Base-by-base conservation (phyloP, 23 tunicate genomes). In the Pegea sp. region DNA sequence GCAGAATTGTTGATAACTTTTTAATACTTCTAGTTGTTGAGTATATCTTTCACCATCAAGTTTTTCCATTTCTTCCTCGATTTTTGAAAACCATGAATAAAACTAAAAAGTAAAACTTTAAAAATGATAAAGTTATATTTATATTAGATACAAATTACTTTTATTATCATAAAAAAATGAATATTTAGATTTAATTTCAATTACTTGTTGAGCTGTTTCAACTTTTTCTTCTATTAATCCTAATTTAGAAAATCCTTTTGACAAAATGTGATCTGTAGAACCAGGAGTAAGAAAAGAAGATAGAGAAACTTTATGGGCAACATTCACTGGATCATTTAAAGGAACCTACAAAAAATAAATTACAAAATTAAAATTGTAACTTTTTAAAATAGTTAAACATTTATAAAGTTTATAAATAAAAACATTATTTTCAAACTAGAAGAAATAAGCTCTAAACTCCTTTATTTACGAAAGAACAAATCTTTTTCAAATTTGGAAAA, bases 191-290 rank as follows among this genome's bases (percentile, higher is more conserved):
- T 16, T 8, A 11, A 38, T 38, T 38, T 38, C 16, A 38, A 6
- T 58, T 20, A 73, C 81, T 31, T 84, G 84, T 52, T 84, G 84
- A 0, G 79, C 95, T 57, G 69, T 78, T 55, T 74, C 87, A 18
- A 84, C 56, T 57, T 68, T 84, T 58, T 74, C 76, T 32, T 80
- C 52, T 26, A 59, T 67, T 72, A 84, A 63, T 58, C 72, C 84
- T 31, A 84, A 42, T 34, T 57, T 78, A 31, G 69, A 29, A 67
- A 84, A 84, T 26, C 95, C 95, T 64, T 68, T 56, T 4, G 75
- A 57, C 16, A 84, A 52, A 24, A 84, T 60, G 56, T 84, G 84
- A 58, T 84, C 84, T 16, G 63, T 54, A 16, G 95, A 73, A 0
- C 84, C 81, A 29, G 80, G 72, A 30, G 61, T 61, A 28, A 54